Evolutionary conservation across 2,888 invertebrate species (phyloP).

Genomic region (Hydrotaea cyrtoneurina): DNA sequence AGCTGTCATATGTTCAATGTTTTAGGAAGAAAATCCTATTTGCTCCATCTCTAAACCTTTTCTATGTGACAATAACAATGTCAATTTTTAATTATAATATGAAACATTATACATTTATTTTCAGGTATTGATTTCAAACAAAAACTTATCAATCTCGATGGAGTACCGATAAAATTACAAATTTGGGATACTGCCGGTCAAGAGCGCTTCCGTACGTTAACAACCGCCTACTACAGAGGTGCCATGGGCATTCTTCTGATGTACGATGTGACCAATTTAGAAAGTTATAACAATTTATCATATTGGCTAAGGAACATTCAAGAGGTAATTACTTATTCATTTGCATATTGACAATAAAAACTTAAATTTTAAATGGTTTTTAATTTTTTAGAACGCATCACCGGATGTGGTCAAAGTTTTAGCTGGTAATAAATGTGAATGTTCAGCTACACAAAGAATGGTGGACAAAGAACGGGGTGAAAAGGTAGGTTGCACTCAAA

Average conservation of each 20-base stretch:
- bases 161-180: constrained; percentile 88
- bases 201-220: constrained; percentile 85
- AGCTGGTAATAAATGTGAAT: constrained; percentile 93
- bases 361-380: constrained; percentile 20
- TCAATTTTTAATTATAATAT: too few relatives aligned
- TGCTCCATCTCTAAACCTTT: too few relatives aligned
- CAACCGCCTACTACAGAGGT: constrained; percentile 93
- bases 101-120: constrained; percentile 6
- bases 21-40: too few relatives aligned
- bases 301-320: constrained; percentile 96
- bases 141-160: constrained; percentile 92
- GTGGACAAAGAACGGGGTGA: constrained; percentile 90
- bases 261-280: constrained; percentile 94
- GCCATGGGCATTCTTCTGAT: constrained; percentile 95
- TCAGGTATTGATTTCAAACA: constrained; percentile 94
- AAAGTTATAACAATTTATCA: constrained; percentile 93
- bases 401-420: constrained; percentile 92
- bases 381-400: constrained; percentile 86
- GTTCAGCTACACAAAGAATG: constrained; percentile 86
- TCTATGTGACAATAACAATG: too few relatives aligned
- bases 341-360: neutral
- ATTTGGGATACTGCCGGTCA: constrained; percentile 92
- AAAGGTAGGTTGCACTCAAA: constrained; percentile 83
- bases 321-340: constrained; percentile 83
- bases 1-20: too few relatives aligned